Base-by-base conservation (phyloP, 2,888 invertebrate genomes). In the Netelia virgata region DNA sequence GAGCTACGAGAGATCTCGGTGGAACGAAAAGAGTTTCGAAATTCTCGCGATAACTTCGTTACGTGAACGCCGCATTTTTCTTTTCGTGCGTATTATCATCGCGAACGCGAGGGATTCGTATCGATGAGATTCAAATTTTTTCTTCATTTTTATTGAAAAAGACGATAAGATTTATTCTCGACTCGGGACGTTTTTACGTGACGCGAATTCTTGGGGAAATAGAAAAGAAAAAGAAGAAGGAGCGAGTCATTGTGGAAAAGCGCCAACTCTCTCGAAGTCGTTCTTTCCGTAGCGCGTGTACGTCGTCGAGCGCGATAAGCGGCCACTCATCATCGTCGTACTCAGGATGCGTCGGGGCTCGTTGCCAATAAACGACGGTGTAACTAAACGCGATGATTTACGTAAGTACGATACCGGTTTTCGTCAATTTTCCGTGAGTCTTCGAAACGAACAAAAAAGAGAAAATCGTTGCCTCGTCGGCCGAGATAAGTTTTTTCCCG, bases 11-110 rank as follows among this genome's bases (percentile, higher is more conserved):
- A 6, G 36, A 36, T 36, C 6, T 6, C 36, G 6, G 8, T 28
- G 23, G 47, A 70, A 73, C 28, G 66, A 66, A 80, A 43, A 80
- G 75, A 59, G 43, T 36, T 36, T 36, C 64, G 79, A 75, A 66
- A 80, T 75, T 68, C 18, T 53, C 55, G 50, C 1, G 36, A 28
- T 41, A 43, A 53, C 36, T 43, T 36, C 11, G 41, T 55, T 36
- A 63, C 55, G 23, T 70, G 57, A 63, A 55, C 43, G 16, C 1
- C 28, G 18, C 23, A 69, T 23, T 36, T 63, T 28, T 73, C 57
- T 36, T 36, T 36, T 36, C 6, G 6, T 8, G 6, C 36, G 36
- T 36, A 36, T 36, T 36, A 8, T 36, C 36, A 36, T 10, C 36
- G 3, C 1, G 28, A n/a, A 10, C 63, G 63, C 53, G 53, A 18